phyloP scores from a whole-genome alignment of 2,113 vertebrate genomes.

The Ovibos moschatus region DNA sequence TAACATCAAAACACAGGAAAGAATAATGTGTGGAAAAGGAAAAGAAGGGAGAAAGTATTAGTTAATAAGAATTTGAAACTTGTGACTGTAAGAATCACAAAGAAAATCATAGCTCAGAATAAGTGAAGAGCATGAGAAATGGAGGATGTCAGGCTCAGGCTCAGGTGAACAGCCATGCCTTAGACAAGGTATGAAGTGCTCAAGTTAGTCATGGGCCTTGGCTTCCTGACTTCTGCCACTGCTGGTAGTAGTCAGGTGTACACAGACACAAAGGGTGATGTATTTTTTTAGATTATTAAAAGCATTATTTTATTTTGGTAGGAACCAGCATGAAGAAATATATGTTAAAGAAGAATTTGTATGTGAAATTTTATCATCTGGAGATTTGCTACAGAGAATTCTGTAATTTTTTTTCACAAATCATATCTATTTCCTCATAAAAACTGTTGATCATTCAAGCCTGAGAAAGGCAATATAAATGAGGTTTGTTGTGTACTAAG shows the following conservation, averaged over 20 bases:
- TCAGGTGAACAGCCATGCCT: neutral
- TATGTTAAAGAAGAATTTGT: slow-evolving; percentile 30
- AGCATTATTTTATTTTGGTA: neutral
- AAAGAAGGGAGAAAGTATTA: neutral
- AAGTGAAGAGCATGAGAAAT: neutral
- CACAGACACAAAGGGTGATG: neutral
- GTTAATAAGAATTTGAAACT: neutral
- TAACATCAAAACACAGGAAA: neutral
- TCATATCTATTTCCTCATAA: neutral
- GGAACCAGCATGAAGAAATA: neutral
- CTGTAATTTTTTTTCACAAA: neutral
- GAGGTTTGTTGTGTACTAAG: neutral
- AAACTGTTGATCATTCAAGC: neutral
- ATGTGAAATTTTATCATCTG: neutral
- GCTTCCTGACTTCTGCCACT: neutral
- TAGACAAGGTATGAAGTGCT: neutral
- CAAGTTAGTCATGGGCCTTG: neutral
- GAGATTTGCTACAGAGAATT: slow-evolving; percentile 27
- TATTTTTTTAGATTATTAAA: neutral
- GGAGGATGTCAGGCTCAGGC: neutral
- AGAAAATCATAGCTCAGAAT: neutral
- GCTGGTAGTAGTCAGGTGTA: neutral
- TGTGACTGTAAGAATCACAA: neutral
- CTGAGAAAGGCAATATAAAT: neutral
- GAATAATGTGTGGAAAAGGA: neutral